Base-by-base conservation (phyloP, 2,113 vertebrate genomes). In the Porphyrio hochstetteri region DNA sequence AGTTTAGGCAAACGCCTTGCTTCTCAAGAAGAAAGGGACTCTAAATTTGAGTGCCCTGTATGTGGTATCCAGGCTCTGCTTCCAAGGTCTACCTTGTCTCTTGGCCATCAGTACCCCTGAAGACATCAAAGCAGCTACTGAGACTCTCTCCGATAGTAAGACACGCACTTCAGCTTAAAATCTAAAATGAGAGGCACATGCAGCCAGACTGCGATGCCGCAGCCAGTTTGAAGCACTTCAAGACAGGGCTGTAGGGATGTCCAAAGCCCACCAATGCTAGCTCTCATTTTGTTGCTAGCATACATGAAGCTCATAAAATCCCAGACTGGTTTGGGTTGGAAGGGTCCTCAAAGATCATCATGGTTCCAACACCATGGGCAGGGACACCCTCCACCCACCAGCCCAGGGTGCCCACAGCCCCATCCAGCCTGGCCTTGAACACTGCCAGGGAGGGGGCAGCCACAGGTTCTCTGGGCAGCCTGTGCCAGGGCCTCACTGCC, bases 141-240 rank as follows among this genome's bases (percentile, higher is more conserved):
- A 60, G 31, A 81, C 19, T 27, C 38, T 33, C 29, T 71, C 52
- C 2, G 7, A 48, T 1, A 1, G 1, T 1, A 3, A 63, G 38
- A 59, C 7, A 9, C 0, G 1, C 0, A 1, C 1, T 0, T 11
- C 48, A 78, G 44, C 52, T 60, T 52, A 60, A 69, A 86, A 86
- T 36, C 48, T 75, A 81, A 74, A 84, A 75, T 28, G 3, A 75
- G 53, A 71, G 46, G 38, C 12, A 9, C 7, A 9, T 13, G 29
- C 0, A 3, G 53, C 40, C 53, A 48, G 7, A 10, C 19, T 19
- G 12, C 5, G 23, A 56, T 19, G 20, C 27, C 28, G 7, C 0
- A 36, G 29, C 17, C 60, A 40, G 20, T 55, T 67, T 52, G 95
- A 25, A 20, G 46, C 42, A 48, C 42, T 35, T 68, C 65, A 60